phyloP scores from a whole-genome alignment of 2,888 invertebrate genomes.

The Melieria omissa region DNA sequence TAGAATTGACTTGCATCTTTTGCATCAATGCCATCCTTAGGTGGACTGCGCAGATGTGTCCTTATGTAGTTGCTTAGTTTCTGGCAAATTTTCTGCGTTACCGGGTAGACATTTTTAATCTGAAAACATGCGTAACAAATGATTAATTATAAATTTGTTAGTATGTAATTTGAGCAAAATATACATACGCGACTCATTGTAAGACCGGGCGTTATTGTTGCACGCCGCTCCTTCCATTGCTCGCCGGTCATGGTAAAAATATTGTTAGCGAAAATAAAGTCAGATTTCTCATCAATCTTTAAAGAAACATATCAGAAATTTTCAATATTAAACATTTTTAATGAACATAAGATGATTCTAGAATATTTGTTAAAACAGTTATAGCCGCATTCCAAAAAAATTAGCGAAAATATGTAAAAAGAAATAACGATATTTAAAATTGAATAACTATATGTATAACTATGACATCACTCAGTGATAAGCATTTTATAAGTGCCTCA shows the following conservation, averaged over 20 bases:
- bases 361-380: too few relatives aligned
- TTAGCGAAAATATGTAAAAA: too few relatives aligned
- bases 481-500: too few relatives aligned
- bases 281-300: conserved; percentile 62
- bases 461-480: too few relatives aligned
- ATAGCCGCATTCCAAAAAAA: too few relatives aligned
- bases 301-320: not conserved
- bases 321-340: not conserved
- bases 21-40: conserved; percentile 62
- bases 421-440: too few relatives aligned
- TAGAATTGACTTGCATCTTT: conserved; percentile 60
- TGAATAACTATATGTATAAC: too few relatives aligned
- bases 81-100: conserved; percentile 66
- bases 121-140: conserved; percentile 29
- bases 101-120: conserved; percentile 68
- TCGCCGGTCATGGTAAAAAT: conserved; percentile 68
- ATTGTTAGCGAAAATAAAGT: conserved; percentile 68
- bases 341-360: not conserved
- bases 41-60: conserved; percentile 51
- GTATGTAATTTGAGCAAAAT: not conserved
- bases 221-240: conserved; percentile 68
- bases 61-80: conserved; percentile 66
- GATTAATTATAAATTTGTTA: not conserved
- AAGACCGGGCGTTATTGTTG: conserved; percentile 68
- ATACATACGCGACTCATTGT: conserved; percentile 67